Base-by-base conservation (phyloP, 2,113 vertebrate genomes). In the Falcunculus frontatus region DNA sequence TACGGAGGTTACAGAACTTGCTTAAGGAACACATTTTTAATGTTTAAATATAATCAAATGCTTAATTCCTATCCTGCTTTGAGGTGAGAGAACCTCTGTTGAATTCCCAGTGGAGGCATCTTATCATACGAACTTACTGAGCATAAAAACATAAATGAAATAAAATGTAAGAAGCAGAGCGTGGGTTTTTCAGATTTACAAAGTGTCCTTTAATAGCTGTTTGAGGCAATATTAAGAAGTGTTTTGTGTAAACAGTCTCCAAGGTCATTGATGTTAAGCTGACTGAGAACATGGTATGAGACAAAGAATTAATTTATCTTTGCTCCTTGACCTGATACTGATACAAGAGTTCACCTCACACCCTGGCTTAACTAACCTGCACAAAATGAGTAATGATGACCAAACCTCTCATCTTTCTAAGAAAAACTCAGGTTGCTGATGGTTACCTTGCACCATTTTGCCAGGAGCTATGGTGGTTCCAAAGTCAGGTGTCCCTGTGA, bases 211-310 rank as follows among this genome's bases (percentile, higher is more conserved):
- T 93, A 88, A 95, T 52, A 64, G 78, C 82, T 95, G 91, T 93
- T 96, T 90, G 83, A 97, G 73, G 84, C 94, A 95, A 84, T 87
- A 84, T 93, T 94, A 83, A 90, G 77, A 78, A 79, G 25, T 97
- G 95, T 96, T 97, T 96, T 76, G 63, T 9, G 13, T 96, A 97
- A 97, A 96, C 86, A 96, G 56, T 84, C 63, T 93, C 84, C 96
- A 97, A 96, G 96, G 94, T 97, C 96, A 92, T 18, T 72, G 63
- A 64, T 33, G 85, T 94, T 95, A 91, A 86, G 42, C 57, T 94
- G 88, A 65, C 64, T 72, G 56, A 80, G 89, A 90, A 92, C 78
- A 62, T 37, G 33, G 47, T 25, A 41, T 5, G 49, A 93, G 72
- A 78, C 80, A 94, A 91, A 87, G 80, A 84, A 94, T 76, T 77